Evolutionary conservation across 2,797 vertebrate genomes (phyloP).

Genomic region (Sebastes miniatus): DNA sequence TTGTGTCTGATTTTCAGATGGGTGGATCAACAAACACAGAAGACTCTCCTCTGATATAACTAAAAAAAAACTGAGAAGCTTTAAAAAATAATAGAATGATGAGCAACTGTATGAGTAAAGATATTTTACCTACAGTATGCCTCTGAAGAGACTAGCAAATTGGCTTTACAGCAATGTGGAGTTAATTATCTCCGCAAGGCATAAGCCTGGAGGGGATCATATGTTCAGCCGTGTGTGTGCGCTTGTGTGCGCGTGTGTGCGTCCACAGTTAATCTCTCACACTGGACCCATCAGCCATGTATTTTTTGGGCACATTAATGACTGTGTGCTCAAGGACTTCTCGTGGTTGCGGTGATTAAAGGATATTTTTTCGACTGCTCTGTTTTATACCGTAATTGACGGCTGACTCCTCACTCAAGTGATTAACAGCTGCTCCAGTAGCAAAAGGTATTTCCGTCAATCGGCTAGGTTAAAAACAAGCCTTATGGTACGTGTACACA

Average conservation of each 20-base stretch:
- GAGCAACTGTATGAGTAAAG: neutral
- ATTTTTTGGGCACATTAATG: neutral
- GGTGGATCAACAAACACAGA: neutral
- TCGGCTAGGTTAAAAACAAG: neutral
- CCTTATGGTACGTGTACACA: too few relatives aligned
- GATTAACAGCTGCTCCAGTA: neutral
- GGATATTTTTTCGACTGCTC: neutral
- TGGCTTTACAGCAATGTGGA: neutral
- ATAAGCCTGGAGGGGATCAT: neutral
- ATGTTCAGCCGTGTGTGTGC: neutral
- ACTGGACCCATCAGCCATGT: neutral
- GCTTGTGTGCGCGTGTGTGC: neutral
- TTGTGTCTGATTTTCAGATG: neutral
- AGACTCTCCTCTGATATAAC: neutral
- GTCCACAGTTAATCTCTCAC: neutral
- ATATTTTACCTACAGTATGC: neutral
- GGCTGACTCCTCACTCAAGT: neutral
- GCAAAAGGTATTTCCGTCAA: neutral
- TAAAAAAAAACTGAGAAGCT: neutral
- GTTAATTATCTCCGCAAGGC: neutral
- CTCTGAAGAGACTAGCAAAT: neutral
- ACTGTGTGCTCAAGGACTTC: neutral
- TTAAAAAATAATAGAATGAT: neutral
- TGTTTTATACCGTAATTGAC: neutral
- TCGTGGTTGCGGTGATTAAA: neutral